Evolutionary conservation across 2,888 invertebrate species (phyloP), one percentile per base, ranked within the genome.

Genomic region (Andrena marginata): DNA sequence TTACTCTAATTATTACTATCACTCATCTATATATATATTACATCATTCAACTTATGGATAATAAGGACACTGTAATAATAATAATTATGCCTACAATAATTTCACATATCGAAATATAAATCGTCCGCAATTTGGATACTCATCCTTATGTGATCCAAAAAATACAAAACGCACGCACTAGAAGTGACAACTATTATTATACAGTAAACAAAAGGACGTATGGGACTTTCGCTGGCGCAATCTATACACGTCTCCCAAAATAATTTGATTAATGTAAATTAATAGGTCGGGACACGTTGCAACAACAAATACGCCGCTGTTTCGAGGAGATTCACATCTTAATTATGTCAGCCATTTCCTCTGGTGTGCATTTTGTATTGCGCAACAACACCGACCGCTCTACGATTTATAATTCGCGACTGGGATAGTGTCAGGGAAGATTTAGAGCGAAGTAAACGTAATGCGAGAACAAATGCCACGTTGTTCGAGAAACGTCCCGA

Each of bases 331-430:
- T 69, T 76, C 73, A 62, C 74, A 62, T 69, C 80, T 85, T 83
- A 85, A 84, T 86, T 84, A 81, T 71, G 71, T 75, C 73, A 78
- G 71, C 60, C 69, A 69, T 76, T 78, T 71, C 49, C 63, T 77
- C 56, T 20, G 59, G 54, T 59, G 49, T 35, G 54, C 29, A 63
- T 70, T 78, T 71, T 29, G 23, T 86, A 26, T 86, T 83, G 65
- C 74, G 72, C 60, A 82, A 42, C 16, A 42, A 85, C 60, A 48
- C 42, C 26, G 31, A 23, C 70, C 49, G 26, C 65, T 84, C 75
- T 72, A 16, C 69, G 54, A 77, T 81, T 78, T 82, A 68, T 69
- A 72, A 82, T 64, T 81, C 68, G 75, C 60, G 76, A 16, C 59
- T 64, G 5, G 10, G 60, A 33, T 68, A 78, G 64, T 60, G 71